Percentiles rank a stretch among this genome's conserved stretches.
Evolutionary conservation across 1,140 invertebrate species (phyloP).

Genomic region (Drosophila punjabiensis): DNA sequence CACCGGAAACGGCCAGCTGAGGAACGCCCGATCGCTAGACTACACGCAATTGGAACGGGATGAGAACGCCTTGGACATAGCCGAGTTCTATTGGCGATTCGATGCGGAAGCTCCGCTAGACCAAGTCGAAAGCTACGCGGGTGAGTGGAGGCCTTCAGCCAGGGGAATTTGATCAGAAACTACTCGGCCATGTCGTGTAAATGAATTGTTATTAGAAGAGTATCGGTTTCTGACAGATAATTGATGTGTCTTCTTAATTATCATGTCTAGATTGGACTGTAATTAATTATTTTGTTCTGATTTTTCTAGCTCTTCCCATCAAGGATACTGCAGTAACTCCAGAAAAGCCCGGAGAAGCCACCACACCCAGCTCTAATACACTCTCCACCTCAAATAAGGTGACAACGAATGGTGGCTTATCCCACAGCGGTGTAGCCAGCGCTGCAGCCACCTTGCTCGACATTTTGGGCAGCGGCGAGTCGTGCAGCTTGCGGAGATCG

Average conservation of each 20-base stretch:
- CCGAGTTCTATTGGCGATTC: conserved; percentile 83
- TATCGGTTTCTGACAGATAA: not conserved
- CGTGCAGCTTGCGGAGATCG: conserved; percentile 89
- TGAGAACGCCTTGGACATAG: conserved; percentile 80
- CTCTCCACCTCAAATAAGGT: not conserved
- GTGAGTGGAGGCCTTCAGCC: conserved; percentile 47
- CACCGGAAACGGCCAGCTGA: conserved; percentile 61
- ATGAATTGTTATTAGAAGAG: not conserved
- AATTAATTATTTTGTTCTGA: not conserved
- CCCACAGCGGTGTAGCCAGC: conserved; percentile 8
- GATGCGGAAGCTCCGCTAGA: conserved; percentile 75
- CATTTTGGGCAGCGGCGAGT: conserved; percentile 85
- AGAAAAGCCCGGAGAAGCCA: conserved; percentile 17
- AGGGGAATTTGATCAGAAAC: conserved; percentile 5
- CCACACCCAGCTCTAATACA: conserved; percentile 29
- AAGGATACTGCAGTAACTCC: conserved; percentile 40
- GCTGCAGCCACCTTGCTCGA: conserved; percentile 69
- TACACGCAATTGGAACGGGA: conserved; percentile 76
- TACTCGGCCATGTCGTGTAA: conserved; percentile 31
- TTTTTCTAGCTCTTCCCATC: conserved; percentile 32
- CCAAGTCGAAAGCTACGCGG: conserved; percentile 64
- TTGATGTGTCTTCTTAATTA: conserved; percentile 1
- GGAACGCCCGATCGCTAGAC: conserved; percentile 81
- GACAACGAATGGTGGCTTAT: conserved; percentile 10
- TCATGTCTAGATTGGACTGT: not conserved